Percentiles rank a stretch among this genome's conserved stretches.
phyloP scores from a whole-genome alignment of 1,140 invertebrate genomes.

The Babylonia areolata region DNA sequence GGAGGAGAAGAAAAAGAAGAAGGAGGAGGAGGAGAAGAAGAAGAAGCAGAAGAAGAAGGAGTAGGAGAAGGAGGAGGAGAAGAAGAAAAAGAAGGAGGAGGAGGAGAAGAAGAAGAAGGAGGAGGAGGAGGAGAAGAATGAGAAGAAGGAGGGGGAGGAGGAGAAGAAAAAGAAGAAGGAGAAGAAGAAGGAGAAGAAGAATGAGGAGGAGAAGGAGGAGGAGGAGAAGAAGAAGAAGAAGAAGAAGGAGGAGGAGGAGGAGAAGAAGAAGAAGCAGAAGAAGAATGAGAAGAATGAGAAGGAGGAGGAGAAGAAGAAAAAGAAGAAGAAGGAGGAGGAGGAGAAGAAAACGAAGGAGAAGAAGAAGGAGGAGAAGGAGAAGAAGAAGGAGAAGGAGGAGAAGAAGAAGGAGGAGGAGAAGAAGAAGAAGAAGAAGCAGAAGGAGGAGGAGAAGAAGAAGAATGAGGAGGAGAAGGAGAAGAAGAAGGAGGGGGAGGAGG shows the following conservation, averaged over 20 bases:
- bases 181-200: neutral
- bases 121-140: neutral
- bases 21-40: neutral
- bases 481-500: too few species aligned
- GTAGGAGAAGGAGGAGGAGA: neutral
- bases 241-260: constrained; percentile 1
- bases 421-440: too few species aligned
- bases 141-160: too few species aligned
- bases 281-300: too few species aligned
- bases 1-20: too few species aligned
- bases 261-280: too few species aligned
- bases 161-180: neutral
- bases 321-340: too few species aligned
- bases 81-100: neutral
- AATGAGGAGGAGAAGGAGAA: too few species aligned
- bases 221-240: neutral
- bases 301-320: neutral
- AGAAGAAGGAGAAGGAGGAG: constrained; percentile 33
- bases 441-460: too few species aligned
- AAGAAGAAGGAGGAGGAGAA: constrained; percentile 25
- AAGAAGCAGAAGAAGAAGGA: too few species aligned
- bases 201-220: too few species aligned
- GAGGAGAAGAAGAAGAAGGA: neutral
- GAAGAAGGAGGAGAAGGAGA: constrained; percentile 13
- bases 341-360: constrained; percentile 1